These are phyloP conservation scores for Hypomesus transpacificus DNA, from an alignment of 2,113 vertebrate species.

Conservation along the genomic window DNA sequence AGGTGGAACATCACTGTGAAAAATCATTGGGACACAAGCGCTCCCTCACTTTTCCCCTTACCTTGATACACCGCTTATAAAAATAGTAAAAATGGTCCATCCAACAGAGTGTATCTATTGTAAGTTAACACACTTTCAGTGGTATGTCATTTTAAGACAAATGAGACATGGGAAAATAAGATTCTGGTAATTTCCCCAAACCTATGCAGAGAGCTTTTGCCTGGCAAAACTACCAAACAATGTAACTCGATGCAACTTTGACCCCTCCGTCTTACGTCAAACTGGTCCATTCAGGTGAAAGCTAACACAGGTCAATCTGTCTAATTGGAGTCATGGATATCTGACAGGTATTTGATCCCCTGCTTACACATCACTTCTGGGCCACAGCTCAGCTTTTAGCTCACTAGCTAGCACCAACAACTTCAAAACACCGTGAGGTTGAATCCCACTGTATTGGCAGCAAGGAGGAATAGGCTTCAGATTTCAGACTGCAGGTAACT, in stretches of 20 bases:
- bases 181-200: too few relatives aligned
- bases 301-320: constrained; percentile 9
- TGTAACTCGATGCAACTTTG: too few relatives aligned
- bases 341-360: constrained; percentile 16
- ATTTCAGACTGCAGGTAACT: constrained; percentile 31
- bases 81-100: too few relatives aligned
- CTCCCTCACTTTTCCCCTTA: constrained; percentile 4
- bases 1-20: constrained; percentile 23
- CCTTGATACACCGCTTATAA: too few relatives aligned
- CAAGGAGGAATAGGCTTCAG: constrained; percentile 15
- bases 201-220: too few relatives aligned
- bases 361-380: constrained; percentile 30
- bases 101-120: too few relatives aligned
- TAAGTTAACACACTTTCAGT: too few relatives aligned
- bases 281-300: constrained; percentile 32
- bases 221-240: not conserved
- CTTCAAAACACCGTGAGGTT: constrained; percentile 16
- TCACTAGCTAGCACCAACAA: constrained; percentile 12
- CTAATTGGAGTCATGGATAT: not conserved
- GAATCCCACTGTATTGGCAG: constrained; percentile 21
- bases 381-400: constrained; percentile 12
- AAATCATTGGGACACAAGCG: constrained; percentile 16
- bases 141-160: too few relatives aligned
- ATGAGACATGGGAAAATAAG: too few relatives aligned
- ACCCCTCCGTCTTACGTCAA: too few relatives aligned